phyloP scores from a whole-genome alignment of 2,888 invertebrate species.

The Lepidocyrtinus sp. region DNA sequence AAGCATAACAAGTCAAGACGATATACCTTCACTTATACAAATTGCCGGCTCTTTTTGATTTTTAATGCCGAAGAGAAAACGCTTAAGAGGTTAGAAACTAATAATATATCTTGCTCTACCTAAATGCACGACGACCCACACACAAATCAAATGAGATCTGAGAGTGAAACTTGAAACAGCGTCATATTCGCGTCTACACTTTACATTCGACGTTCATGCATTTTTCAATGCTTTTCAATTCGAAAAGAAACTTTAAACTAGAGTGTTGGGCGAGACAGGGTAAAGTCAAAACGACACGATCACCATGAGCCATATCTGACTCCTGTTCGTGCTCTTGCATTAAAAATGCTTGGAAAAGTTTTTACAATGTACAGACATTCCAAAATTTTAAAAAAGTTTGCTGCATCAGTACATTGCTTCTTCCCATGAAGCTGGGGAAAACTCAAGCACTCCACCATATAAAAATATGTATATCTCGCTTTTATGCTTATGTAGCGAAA shows the following conservation, averaged over 20 bases:
- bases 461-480: too few species aligned
- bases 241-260: too few species aligned
- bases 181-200: too few species aligned
- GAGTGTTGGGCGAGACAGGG: background rate
- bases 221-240: too few species aligned
- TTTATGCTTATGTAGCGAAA: background rate
- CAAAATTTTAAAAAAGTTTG: background rate
- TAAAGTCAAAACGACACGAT: background rate
- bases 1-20: slow-evolving; percentile 1
- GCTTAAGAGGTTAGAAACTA: background rate
- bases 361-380: background rate
- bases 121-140: slow-evolving; percentile 26
- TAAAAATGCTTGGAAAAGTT: background rate
- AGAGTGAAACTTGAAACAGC: too few species aligned
- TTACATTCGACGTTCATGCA: too few species aligned
- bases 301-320: background rate
- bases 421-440: background rate
- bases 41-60: background rate
- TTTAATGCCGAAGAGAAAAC: background rate
- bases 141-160: too few species aligned
- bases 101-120: slow-evolving; percentile 16
- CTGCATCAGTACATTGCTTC: background rate
- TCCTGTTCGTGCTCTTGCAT: slow-evolving; percentile 7
- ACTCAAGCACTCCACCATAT: too few species aligned
- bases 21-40: background rate